Base-by-base conservation (phyloP, 2,113 vertebrate species). In the Scomber colias region DNA sequence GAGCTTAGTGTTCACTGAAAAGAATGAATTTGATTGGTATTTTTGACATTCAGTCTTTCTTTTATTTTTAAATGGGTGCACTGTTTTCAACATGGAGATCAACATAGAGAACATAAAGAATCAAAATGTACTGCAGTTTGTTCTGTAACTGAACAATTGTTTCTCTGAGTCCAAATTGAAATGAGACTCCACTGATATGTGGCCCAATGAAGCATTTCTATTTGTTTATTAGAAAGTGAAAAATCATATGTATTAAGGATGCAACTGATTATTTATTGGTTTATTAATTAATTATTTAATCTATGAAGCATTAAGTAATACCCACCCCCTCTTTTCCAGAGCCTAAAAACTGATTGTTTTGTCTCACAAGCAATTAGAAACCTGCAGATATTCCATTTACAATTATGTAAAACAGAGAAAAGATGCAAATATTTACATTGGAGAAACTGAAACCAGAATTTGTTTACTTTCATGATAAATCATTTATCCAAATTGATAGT, bases 21-120 rank as follows among this genome's bases (percentile, higher is more conserved):
- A 84, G 86, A 90, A 90, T 81, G 81, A 70, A 92, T 91, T 92
- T 92, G 90, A 93, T 93, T 91, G 86, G 77, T 85, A 61, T 88
- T 88, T 87, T 64, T 89, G 73, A 77, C 74, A 68, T 86, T 77
- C 67, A 66, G 74, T 81, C 53, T 82, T 56, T 74, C 65, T 81
- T 86, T 87, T 30, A 56, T 78, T 78, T 89, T 79, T 70, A 80
- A 83, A 71, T 59, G 53, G 45, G 45, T 19, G 40, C 24, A 69
- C 56, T 51, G 13, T 85, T 84, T 79, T 82, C 13, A 62, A 45
- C 53, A 48, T 70, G 30, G 19, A 53, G n/a, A 53, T 53, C 15
- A 53, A 53, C 5, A 17, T 27, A 15, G 50, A 8, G 50, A 53
- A 83, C 65, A 70, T 19, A 30, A 48, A 75, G 46, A 49, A 70